Base-by-base conservation (phyloP, 2,113 vertebrate genomes). In the Dicerorhinus sumatrensis region DNA sequence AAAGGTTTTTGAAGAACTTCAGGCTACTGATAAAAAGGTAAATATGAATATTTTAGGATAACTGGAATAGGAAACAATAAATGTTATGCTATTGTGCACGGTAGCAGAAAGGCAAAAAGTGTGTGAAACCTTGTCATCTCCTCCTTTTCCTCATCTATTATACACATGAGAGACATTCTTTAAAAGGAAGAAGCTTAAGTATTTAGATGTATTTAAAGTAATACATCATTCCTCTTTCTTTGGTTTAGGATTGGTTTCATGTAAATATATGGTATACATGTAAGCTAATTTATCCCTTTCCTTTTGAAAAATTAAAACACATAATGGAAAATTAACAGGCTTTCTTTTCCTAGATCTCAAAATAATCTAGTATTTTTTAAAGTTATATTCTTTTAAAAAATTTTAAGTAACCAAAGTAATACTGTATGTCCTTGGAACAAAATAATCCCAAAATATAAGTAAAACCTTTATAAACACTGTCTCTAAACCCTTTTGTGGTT, bases 1-100 rank as follows among this genome's bases (percentile, higher is more conserved):
- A 97, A 99, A 99, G 75, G 99, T 99, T 89, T 99, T 99, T 98
- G 99, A 99, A 98, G 99, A 99, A 96, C 99, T 99, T 96, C 99
- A 99, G 72, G 99, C 99, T 67, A 99, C 99, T 84, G 99, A 99
- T 94, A 99, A 99, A 89, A 99, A 99, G 99, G 99, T 99, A 98
- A 12, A 36, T 97, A 42, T 36, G 89, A 92, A 17, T 17, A 3
- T 75, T 21, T 94, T 76, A 95, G 13, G 13, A 27, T 62, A 62
- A 84, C 23, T 91, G 65, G 16, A 83, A 33, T 92, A 17, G 14
- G 33, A 94, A 94, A 69, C 46, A 65, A 18, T 60, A 92, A 46
- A 21, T 91, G 77, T 82, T 83, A 51, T 1, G 5, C 18, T 56
- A 4, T 67, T 93, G 25, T 90, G 2, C n/a, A 10, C 4, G 18